Base-by-base conservation (phyloP, 2,797 vertebrate genomes). In the Odontamblyopus lacepedii region DNA sequence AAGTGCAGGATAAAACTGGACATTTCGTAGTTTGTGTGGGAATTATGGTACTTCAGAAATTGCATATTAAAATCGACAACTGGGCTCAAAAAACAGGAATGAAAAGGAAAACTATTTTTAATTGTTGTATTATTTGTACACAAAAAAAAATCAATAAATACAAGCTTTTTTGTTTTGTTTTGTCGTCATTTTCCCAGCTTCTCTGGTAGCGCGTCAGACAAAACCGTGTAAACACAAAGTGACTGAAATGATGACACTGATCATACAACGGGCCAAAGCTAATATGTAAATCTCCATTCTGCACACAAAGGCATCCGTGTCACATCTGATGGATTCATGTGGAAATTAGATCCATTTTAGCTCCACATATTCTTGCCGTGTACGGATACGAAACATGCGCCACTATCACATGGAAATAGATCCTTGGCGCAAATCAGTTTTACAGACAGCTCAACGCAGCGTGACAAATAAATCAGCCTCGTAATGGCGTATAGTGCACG, bases 361-460 rank as follows among this genome's bases (percentile, higher is more conserved):
- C 66, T 68, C 81, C 71, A 61, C 77, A 79, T 76, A 73, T 72
- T 87, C 72, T 75, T 63, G 77, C 76, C 67, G 26, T 63, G 78
- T 71, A 70, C 55, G 82, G 88, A 88, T 86, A 87, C 13, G 44
- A 48, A 38, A 48, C 44, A 48, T 48, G 44, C 5, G 0, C 80
- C 87, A 87, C 71, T 80, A 86, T 89, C 87, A 88, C 78, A 86
- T 71, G 79, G 76, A 86, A 91, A 89, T 81, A 80, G 82, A 88
- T 85, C 79, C 78, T 85, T 83, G 3, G 76, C 79, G 78, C 75
- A 59, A 82, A 87, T 90, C 84, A 77, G 81, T 85, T 91, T 83
- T 78, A 84, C 85, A 82, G 82, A 81, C 82, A 74, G 82, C 79
- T 81, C 80, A 81, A 80, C 75, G 80, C 73, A 30, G 79, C 81